Percentiles rank a stretch among this genome's conserved stretches.
These are phyloP conservation scores for Aurelia aurita complex sp. Pacific DNA, from an alignment of 30 jellyfish, hydroid and myxozoan genomes.

Conservation along the genomic window DNA sequence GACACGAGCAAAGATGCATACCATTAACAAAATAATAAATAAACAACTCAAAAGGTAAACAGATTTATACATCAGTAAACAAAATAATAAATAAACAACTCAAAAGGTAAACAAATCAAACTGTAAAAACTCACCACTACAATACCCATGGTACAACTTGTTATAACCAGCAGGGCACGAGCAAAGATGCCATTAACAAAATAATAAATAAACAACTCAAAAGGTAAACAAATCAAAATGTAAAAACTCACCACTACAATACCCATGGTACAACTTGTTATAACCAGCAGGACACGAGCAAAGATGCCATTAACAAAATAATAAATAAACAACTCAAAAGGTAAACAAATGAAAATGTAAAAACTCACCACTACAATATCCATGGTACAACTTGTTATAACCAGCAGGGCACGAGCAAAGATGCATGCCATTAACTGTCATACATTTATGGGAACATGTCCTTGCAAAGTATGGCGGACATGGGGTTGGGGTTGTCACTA, in stretches of 20 bases:
- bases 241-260: slow-evolving; percentile 69
- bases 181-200: slow-evolving; percentile 39
- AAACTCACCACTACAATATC: slow-evolving; percentile 77
- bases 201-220: no score
- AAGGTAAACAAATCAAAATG: no score
- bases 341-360: no score
- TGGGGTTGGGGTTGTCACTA: slow-evolving; percentile 20
- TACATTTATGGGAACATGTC: slow-evolving; percentile 67
- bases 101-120: no score
- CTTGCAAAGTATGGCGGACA: slow-evolving; percentile 62
- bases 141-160: slow-evolving; percentile 54
- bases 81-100: not conserved
- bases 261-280: slow-evolving; percentile 46
- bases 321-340: no score
- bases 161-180: slow-evolving; percentile 81
- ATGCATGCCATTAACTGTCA: slow-evolving; percentile 33
- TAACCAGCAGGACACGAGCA: slow-evolving; percentile 89
- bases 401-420: slow-evolving; percentile 86
- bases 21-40: not conserved
- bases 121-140: slow-evolving; percentile 60
- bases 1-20: slow-evolving; percentile 65
- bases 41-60: no score
- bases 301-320: slow-evolving; percentile 6
- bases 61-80: no score
- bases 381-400: slow-evolving; percentile 46